Percentiles rank a stretch among this genome's conserved stretches.
Conservation (phyloP, 2,888 invertebrate species). For the Toxonevra muliebris region DNA sequence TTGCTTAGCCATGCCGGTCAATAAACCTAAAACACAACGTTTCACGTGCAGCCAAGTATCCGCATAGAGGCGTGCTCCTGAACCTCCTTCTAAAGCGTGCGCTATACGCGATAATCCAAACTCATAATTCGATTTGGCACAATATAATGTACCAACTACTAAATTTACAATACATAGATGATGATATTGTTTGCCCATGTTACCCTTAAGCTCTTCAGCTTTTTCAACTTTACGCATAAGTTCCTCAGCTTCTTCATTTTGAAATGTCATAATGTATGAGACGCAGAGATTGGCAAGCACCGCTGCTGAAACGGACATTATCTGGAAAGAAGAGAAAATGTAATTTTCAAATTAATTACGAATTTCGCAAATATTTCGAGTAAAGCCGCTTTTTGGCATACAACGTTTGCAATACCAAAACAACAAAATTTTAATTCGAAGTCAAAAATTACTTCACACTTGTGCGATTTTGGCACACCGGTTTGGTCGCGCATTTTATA, state of each 20-base stretch:
- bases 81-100: slow-evolving; percentile 78
- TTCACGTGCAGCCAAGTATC: slow-evolving; percentile 99
- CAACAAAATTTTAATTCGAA: too few species aligned
- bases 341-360: neutral
- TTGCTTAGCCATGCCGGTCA: slow-evolving; percentile 87
- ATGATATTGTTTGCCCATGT: slow-evolving; percentile 88
- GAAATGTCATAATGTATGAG: slow-evolving; percentile 98
- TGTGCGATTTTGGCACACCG: too few species aligned
- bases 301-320: slow-evolving; percentile 95
- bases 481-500: too few species aligned
- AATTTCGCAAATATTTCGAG: neutral
- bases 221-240: slow-evolving; percentile 98
- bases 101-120: slow-evolving; percentile 98
- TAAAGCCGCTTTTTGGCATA: neutral
- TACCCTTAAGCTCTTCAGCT: slow-evolving; percentile 92
- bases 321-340: slow-evolving; percentile 65
- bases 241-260: slow-evolving; percentile 98
- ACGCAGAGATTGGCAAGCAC: slow-evolving; percentile 98
- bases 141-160: slow-evolving; percentile 97
- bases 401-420: too few species aligned
- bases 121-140: slow-evolving; percentile 98
- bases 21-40: slow-evolving; percentile 88
- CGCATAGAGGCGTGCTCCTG: slow-evolving; percentile 81
- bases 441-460: too few species aligned
- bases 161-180: slow-evolving; percentile 98